Base-by-base conservation (phyloP, 2,797 vertebrate species). In the Anabacerthia variegaticeps region DNA sequence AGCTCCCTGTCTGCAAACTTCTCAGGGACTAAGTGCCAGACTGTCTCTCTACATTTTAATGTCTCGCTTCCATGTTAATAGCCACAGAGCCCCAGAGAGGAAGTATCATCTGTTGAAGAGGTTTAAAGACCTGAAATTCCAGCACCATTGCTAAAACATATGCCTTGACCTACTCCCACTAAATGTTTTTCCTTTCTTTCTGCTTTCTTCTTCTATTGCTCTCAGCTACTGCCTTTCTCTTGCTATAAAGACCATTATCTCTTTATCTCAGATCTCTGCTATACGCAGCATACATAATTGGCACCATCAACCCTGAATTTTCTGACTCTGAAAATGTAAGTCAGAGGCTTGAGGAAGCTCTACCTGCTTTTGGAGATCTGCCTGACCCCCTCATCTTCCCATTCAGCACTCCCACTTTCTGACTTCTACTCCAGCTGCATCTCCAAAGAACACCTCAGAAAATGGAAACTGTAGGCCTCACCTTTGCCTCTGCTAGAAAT, bases 101-200 rank as follows among this genome's bases (percentile, higher is more conserved):
- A 92, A 76, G 52, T 44, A 74, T 61, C 94, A 94, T 67, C 86
- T 82, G 92, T 34, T 87, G 55, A 89, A 89, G 92, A 81, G 59
- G 90, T 93, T 95, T 93, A 61, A 62, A 88, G 84, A 93, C 93
- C 78, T 89, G 93, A 95, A 95, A 94, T 96, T 95, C 94, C 88
- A 91, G 93, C 41, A 85, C 52, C 81, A 16, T 69, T 88, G 26
- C 89, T 84, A 72, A 91, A 94, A 83, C 32, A 39, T 44, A 85
- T 75, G 79, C 79, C 73, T 92, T 86, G 85, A 78, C 93, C 52
- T 69, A 86, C 76, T 90, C 92, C 83, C 73, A 88, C 73, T 75
- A 74, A 32, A 62, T 93, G 54, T 39, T 84, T 89, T 95, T 88
- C 39, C 49, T 81, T 89, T 94, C 89, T 82, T 91, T 78, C 82